Evolutionary conservation across 2,888 invertebrate species (phyloP), one percentile per base, ranked within the genome.

Genomic region (Platycheirus rosarum): DNA sequence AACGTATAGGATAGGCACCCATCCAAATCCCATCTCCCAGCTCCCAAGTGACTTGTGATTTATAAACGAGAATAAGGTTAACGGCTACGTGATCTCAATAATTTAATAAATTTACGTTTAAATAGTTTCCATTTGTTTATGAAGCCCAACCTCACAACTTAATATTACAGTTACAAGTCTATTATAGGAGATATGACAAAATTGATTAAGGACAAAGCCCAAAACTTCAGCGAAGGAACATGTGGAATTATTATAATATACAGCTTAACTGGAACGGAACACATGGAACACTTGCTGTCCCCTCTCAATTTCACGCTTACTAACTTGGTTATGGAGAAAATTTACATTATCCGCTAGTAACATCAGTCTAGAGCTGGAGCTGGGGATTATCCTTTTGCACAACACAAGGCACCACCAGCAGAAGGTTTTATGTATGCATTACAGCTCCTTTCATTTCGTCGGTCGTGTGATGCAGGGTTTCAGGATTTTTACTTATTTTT

Each of bases 81-180:
- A n/a, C n/a, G n/a, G n/a, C 14, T 80, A 80, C 79, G 79, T 80
- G 79, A 80, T 75, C 63, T 51, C 62, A 29, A 60, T 35, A 51
- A 75, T 75, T 80, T 80, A 69, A 80, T 80, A 80, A n/a, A n/a
- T n/a, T n/a, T n/a, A n/a, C n/a, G n/a, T n/a, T 65, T 75, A 80
- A 75, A 80, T 63, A 71, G 57, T 65, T 69, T 48, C 37, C 55
- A 32, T 60, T 49, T 32, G 18, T 18, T 9, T 11, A 29, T 32
- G 23, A 26, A 48, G 32, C 48, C 68, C 20, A 14, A n/a, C 29
- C 18, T 3, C n/a, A 11, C 13, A 14, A 23, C 18, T 51, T 68
- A 32, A 42, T 23, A 29, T 18, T 63, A 44, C 26, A 46, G 69
- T 51, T 57, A 63, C 69, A 80, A 80, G 75, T 80, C 79, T 23